Evolutionary conservation across 2,797 vertebrate genomes (phyloP).

Genomic region (Cryptoblepharus egeriae): DNA sequence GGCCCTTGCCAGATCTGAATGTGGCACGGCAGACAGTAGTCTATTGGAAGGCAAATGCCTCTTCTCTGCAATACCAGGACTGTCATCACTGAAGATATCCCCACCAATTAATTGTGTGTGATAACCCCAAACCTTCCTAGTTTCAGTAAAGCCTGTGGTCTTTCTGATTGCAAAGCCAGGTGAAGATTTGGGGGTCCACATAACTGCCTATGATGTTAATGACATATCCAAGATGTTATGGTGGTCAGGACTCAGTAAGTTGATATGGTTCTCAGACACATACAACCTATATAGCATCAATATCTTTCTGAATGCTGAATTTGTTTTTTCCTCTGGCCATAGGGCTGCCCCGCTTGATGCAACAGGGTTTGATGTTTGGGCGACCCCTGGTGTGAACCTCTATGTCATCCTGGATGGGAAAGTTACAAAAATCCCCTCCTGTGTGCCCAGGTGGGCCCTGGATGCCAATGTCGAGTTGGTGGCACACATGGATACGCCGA

Average conservation of each 20-base stretch:
- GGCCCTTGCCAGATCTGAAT: neutral
- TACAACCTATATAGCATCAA: too few relatives aligned
- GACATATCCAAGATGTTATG: too few relatives aligned
- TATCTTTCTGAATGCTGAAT: too few relatives aligned
- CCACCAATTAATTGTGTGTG: neutral
- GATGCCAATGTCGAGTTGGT: neutral
- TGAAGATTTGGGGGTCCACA: too few relatives aligned
- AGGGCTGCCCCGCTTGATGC: constrained; percentile 53
- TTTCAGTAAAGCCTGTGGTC: too few relatives aligned
- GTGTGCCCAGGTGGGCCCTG: constrained; percentile 55
- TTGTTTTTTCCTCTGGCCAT: neutral
- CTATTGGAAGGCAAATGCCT: neutral
- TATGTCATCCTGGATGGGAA: constrained; percentile 34
- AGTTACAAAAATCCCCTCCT: constrained; percentile 39
- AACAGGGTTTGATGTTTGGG: constrained; percentile 40
- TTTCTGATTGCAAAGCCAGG: too few relatives aligned
- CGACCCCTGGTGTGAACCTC: constrained; percentile 23
- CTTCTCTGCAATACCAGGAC: neutral
- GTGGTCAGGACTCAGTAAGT: too few relatives aligned
- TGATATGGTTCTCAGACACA: too few relatives aligned
- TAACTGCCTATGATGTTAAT: too few relatives aligned
- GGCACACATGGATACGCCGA: constrained; percentile 36
- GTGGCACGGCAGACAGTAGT: neutral
- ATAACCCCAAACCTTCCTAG: too few relatives aligned
- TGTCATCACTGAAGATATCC: neutral